Base-by-base conservation (phyloP, 2,888 invertebrate species). In the Busseola fusca region DNA sequence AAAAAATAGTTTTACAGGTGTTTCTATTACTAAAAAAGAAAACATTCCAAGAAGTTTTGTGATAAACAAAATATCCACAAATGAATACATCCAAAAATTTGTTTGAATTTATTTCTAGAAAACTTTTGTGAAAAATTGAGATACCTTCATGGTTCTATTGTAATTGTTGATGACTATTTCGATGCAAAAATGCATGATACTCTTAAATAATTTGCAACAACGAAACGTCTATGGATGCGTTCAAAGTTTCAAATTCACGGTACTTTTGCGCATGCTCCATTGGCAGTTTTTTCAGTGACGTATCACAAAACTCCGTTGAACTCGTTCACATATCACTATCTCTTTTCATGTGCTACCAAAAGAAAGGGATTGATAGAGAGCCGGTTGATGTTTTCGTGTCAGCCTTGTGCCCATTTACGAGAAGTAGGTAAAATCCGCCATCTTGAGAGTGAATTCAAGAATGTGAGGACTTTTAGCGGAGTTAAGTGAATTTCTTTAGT, bases 401-500 rank as follows among this genome's bases (percentile, higher is more conserved):
- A 95, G 96, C 96, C 95, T 96, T 96, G 96, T 95, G 92, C 95
- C 94, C 95, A 95, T 96, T 95, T 95, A 93, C 93, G 94, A 94
- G 93, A 94, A 93, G 95, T 95, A 94, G 94, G 94, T 95, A 95
- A 95, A 94, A 93, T 96, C 96, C 96, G 96, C 96, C 96, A 96
- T 96, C 96, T 96, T 96, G 96, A 96, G 96, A 96, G 94, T 95
- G 94, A 95, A 96, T 96, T 96, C 94, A 96, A 96, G 96, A 96
- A 96, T 96, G 96, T 96, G 92, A 93, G 93, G 94, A 95, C 93
- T 94, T 94, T 93, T 93, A 93, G 86, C 92, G 88, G 92, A 93
- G 90, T 92, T 93, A 90, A 91, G 93, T 95, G 92, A 91, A 91
- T 92, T 92, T 92, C 90, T 92, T 90, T 92, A 92, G 86, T 91